Evolutionary conservation across 2,797 vertebrate genomes (phyloP), one percentile per base, ranked within the genome.

Genomic region (Phoxinus dragarum): DNA sequence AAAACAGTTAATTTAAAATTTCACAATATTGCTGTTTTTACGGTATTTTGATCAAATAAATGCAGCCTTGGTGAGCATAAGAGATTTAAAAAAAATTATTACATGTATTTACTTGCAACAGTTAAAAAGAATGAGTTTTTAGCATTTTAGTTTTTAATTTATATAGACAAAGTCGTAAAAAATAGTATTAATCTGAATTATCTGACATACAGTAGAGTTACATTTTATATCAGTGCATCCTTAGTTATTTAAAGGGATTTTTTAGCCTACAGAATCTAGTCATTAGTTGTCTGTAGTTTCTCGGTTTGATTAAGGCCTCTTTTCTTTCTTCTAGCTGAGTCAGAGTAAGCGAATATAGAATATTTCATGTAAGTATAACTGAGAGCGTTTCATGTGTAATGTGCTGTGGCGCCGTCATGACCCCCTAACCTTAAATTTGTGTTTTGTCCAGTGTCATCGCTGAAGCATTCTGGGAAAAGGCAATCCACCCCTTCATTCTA

Each of bases 401-500:
- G 59, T 31, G 56, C 34, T 1, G 6, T 40, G 19, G 40, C 44
- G 4, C 16, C 19, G 2, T 79, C 52, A 36, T 56, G 56, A 81
- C 76, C 42, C 38, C 38, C 69, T 88, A 86, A 87, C 80, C 68
- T 52, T 23, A 54, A 42, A 23, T 49, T 83, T 87, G 78, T 88
- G 38, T 87, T 89, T 78, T 84, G 78, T 81, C 82, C 71, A 92
- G 87, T 91, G 84, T 90, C 88, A 86, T 75, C 88, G 77, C 76
- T 91, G 92, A 95, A 93, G 89, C 90, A 95, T 86, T 93, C 93
- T 93, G 92, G 93, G 93, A 91, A 90, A 93, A 91, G 93, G 92
- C 93, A 49, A 90, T 88, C 91, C 90, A 89, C 86, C 86, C 91
- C 89, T 87, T 92, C 93, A 89, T 90, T 90, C 87, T 88, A 90